A percentile compares a stretch with the other conserved stretches of the same genome.
phyloP scores from a whole-genome alignment of 1,140 invertebrate genomes.

The Procambarus clarkii region DNA sequence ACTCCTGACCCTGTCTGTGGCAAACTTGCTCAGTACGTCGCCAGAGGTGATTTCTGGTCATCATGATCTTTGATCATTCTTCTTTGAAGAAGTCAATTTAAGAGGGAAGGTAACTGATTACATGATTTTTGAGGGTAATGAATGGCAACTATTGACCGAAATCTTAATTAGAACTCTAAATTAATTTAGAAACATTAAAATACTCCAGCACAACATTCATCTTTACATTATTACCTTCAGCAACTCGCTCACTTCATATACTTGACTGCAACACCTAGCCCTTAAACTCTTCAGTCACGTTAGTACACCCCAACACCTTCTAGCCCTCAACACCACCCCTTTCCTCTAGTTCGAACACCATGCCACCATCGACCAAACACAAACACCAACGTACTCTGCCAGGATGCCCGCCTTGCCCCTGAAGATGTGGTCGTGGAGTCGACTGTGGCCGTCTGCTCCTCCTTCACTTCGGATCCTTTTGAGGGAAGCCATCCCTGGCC shows the following conservation, averaged over 20 bases:
- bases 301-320: neutral
- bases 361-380: neutral
- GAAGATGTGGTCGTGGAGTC: conserved; percentile 15
- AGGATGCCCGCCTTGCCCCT: conserved; percentile 39
- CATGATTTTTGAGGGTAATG: too few species aligned
- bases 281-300: too few species aligned
- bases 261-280: too few species aligned
- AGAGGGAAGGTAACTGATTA: too few species aligned
- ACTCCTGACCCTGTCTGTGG: conserved; percentile 45
- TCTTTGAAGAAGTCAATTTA: too few species aligned
- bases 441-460: conserved; percentile 24
- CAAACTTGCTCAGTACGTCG: neutral
- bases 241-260: too few species aligned
- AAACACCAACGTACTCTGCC: conserved; percentile 27
- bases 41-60: neutral
- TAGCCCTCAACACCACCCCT: neutral
- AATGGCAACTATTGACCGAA: too few species aligned
- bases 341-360: neutral
- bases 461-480: conserved; percentile 45
- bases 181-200: too few species aligned
- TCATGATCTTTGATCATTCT: too few species aligned
- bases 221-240: too few species aligned
- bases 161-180: too few species aligned
- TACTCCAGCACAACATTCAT: too few species aligned
- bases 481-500: conserved; percentile 56